Evolutionary conservation across 2,113 vertebrate species (phyloP).

Genomic region (Paradoxurus hermaphroditus): DNA sequence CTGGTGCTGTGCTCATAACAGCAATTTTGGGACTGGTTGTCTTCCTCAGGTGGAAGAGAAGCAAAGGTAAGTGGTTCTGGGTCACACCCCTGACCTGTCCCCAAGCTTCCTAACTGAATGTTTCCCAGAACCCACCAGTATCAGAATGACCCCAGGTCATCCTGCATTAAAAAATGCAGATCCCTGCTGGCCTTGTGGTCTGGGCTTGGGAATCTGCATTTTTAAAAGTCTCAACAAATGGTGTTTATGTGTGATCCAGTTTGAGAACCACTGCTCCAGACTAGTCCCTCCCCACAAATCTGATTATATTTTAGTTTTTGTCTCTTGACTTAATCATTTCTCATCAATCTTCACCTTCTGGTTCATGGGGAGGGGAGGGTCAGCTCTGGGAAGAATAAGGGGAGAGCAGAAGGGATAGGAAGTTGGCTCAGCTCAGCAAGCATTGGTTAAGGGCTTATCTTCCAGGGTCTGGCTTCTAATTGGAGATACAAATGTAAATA

Average conservation of each 20-base stretch:
- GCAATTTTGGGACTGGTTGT: not conserved
- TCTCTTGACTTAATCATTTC: not conserved
- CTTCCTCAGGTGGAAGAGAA: slow-evolving; percentile 16
- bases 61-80: not conserved
- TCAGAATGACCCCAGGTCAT: not conserved
- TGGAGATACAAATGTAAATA: not conserved
- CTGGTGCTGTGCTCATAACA: not conserved
- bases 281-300: not conserved
- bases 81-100: accelerated
- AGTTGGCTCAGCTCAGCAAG: not conserved
- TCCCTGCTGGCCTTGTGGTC: no score
- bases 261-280: not conserved
- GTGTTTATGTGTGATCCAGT: not conserved
- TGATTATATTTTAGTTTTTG: not conserved
- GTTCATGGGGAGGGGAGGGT: not conserved
- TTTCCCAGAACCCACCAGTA: not conserved
- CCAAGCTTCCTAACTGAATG: not conserved
- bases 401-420: not conserved
- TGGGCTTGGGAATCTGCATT: not conserved
- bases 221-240: not conserved
- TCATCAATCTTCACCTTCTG: not conserved
- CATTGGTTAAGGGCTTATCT: not conserved
- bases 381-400: not conserved
- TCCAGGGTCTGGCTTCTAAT: not conserved
- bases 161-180: not conserved